phyloP scores from a whole-genome alignment of 2,888 invertebrate genomes.

The Caenorhabditis sp. region DNA sequence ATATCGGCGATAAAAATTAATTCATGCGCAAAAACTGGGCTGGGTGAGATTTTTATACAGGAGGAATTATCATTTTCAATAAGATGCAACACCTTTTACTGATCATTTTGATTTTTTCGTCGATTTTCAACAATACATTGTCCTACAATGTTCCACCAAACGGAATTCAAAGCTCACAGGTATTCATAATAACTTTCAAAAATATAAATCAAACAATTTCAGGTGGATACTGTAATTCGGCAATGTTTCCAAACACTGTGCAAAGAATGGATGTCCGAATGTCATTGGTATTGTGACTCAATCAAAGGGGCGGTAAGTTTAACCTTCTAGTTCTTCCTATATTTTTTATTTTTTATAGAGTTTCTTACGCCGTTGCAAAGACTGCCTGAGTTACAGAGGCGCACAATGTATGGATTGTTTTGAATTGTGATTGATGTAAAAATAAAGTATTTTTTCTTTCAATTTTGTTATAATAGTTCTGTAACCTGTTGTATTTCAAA shows the following conservation, averaged over 20 bases:
- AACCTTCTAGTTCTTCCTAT: background rate
- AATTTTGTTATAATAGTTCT: background rate
- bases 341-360: slow-evolving; percentile 33
- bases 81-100: slow-evolving; percentile 12
- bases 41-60: background rate
- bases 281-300: slow-evolving; percentile 64
- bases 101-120: slow-evolving; percentile 9
- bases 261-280: slow-evolving; percentile 65
- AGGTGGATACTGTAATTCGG: slow-evolving; percentile 61
- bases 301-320: slow-evolving; percentile 54
- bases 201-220: slow-evolving; percentile 7
- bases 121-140: slow-evolving; percentile 10
- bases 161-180: slow-evolving; percentile 49
- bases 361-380: slow-evolving; percentile 53
- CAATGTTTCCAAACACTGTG: slow-evolving; percentile 63
- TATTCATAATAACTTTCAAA: slow-evolving; percentile 8
- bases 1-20: slow-evolving; percentile 15
- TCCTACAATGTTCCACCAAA: slow-evolving; percentile 53
- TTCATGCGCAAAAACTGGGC: background rate
- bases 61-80: slow-evolving; percentile 17
- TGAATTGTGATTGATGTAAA: slow-evolving; percentile 38
- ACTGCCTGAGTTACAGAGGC: slow-evolving; percentile 59
- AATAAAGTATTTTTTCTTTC: slow-evolving; percentile 12
- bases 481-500: background rate
- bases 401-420: slow-evolving; percentile 62